Conservation (phyloP, 2,797 vertebrate species). For the Hirundo rustica region DNA sequence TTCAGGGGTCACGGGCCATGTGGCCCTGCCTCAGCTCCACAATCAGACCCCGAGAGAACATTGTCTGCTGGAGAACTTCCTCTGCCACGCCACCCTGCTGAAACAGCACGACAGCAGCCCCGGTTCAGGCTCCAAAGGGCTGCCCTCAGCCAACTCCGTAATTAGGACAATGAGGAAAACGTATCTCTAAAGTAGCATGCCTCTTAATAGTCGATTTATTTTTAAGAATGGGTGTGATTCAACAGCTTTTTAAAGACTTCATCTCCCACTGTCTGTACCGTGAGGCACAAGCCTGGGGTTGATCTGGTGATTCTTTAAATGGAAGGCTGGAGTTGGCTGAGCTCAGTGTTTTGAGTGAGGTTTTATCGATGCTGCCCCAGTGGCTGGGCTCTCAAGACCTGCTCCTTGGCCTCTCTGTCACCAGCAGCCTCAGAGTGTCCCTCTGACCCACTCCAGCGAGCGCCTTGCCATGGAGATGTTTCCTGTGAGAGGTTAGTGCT, state of each 20-base stretch:
- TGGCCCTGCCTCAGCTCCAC: conserved; percentile 53
- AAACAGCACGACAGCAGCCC: conserved; percentile 27
- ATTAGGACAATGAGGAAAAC: conserved; percentile 23
- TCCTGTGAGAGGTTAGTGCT: not conserved
- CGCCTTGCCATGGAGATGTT: not conserved
- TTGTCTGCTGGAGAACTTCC: conserved; percentile 57
- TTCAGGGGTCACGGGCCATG: conserved; percentile 43
- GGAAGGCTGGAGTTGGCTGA: not conserved
- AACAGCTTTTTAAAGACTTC: conserved; percentile 5
- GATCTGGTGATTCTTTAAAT: not conserved
- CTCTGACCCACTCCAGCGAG: not conserved
- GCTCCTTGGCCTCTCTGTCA: not conserved
- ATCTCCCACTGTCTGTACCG: conserved; percentile 9
- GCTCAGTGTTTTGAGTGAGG: not conserved
- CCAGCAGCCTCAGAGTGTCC: not conserved
- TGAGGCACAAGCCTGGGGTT: not conserved
- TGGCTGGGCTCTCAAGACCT: not conserved
- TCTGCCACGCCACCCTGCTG: conserved; percentile 51
- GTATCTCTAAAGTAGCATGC: not conserved
- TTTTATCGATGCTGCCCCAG: not conserved
- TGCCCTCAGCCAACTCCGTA: not conserved
- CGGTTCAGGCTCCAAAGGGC: not conserved
- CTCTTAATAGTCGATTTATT: conserved; percentile 39
- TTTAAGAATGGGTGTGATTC: conserved; percentile 42
- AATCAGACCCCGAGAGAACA: conserved; percentile 30